phyloP scores from a whole-genome alignment of 2,888 invertebrate genomes.

The Plagodis pulveraria region DNA sequence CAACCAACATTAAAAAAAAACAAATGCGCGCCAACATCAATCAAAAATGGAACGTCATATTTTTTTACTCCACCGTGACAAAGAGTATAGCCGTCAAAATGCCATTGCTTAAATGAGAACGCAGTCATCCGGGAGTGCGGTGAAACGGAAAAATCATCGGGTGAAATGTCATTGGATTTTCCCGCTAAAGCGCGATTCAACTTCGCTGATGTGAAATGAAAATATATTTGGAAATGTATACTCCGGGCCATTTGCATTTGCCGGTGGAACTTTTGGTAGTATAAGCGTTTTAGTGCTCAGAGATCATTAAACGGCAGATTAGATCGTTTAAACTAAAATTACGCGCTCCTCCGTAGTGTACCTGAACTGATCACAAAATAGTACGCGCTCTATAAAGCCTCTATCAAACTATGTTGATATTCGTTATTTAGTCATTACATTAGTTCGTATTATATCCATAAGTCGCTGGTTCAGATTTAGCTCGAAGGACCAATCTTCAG shows the following conservation, averaged over 20 bases:
- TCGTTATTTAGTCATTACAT: too few species aligned
- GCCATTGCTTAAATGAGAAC: constrained; percentile 83
- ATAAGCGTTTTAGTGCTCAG: too few species aligned
- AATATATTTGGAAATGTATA: constrained; percentile 24
- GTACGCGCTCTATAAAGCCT: too few species aligned
- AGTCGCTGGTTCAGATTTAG: too few species aligned
- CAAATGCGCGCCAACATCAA: constrained; percentile 63
- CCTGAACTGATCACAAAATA: too few species aligned
- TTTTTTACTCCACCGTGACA: constrained; percentile 62
- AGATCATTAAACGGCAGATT: too few species aligned
- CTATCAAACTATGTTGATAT: too few species aligned
- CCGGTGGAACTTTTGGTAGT: too few species aligned
- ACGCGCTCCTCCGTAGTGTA: too few species aligned
- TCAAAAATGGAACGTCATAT: constrained; percentile 73
- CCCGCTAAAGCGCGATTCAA: constrained; percentile 48
- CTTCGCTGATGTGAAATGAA: constrained; percentile 26
- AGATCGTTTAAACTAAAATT: too few species aligned
- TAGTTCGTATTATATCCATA: too few species aligned
- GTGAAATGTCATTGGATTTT: constrained; percentile 69
- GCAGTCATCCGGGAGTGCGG: constrained; percentile 78
- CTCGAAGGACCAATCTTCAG: too few species aligned
- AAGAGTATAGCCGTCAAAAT: constrained; percentile 75
- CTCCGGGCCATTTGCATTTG: neutral
- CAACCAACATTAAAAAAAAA: constrained; percentile 33
- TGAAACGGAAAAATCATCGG: constrained; percentile 80